These are phyloP conservation scores for Polypterus senegalus DNA, from an alignment of 2,113 vertebrate species.

Conservation along the genomic window DNA sequence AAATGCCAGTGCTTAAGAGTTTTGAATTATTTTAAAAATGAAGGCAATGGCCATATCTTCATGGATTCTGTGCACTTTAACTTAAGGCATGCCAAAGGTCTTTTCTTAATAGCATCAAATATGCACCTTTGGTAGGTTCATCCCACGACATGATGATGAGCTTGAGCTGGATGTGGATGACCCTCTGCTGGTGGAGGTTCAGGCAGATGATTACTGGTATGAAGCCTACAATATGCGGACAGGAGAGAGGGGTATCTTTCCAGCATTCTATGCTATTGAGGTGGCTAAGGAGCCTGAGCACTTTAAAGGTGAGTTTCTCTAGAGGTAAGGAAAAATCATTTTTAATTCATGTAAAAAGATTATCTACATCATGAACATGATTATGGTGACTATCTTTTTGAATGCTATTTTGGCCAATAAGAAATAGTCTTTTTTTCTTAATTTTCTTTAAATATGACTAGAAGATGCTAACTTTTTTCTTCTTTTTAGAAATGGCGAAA, in stretches of 20 bases:
- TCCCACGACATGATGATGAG: slow-evolving; percentile 86
- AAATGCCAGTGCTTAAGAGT: too few relatives aligned
- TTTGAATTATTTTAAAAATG: too few relatives aligned
- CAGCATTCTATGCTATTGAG: slow-evolving; percentile 87
- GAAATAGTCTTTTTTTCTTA: neutral
- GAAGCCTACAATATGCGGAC: slow-evolving; percentile 96
- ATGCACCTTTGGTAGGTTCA: slow-evolving; percentile 53
- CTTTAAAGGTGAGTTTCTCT: slow-evolving; percentile 51
- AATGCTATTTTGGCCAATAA: neutral
- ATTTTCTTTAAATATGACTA: neutral
- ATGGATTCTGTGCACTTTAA: too few relatives aligned
- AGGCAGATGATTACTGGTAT: slow-evolving; percentile 94
- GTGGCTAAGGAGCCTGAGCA: slow-evolving; percentile 74
- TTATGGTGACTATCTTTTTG: neutral
- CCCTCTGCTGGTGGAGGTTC: slow-evolving; percentile 82
- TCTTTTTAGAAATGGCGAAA: slow-evolving; percentile 46
- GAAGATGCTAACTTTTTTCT: neutral
- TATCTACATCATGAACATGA: too few relatives aligned
- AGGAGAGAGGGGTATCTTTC: slow-evolving; percentile 75
- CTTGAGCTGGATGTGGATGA: slow-evolving; percentile 90
- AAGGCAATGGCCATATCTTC: too few relatives aligned
- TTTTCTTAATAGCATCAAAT: too few relatives aligned
- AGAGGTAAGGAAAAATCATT: too few relatives aligned
- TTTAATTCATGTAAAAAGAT: too few relatives aligned
- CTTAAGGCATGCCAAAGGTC: neutral